phyloP scores from a whole-genome alignment of 2,888 invertebrate species.

The Cryptosula pallasiana region DNA sequence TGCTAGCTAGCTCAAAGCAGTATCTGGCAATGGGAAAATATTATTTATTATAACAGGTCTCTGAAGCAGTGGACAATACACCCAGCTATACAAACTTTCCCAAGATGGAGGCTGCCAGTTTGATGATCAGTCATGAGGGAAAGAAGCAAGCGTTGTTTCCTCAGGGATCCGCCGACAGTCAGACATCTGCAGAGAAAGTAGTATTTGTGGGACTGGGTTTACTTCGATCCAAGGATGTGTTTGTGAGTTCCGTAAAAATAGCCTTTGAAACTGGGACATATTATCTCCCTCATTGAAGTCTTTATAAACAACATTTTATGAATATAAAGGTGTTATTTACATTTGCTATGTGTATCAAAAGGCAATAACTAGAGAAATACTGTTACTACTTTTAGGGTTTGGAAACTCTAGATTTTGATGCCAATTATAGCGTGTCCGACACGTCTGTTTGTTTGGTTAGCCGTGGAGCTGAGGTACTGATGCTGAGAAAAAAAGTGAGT shows the following conservation, averaged over 20 bases:
- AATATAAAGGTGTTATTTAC: too few species aligned
- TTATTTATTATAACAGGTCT: not conserved
- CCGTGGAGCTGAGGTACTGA: slow-evolving; percentile 14
- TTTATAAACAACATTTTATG: too few species aligned
- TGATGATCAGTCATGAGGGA: slow-evolving; percentile 16
- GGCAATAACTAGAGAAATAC: too few species aligned
- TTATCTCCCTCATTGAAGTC: too few species aligned
- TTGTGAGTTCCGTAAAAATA: slow-evolving; percentile 8
- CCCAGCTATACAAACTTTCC: not conserved
- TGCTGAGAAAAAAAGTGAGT: slow-evolving; percentile 3
- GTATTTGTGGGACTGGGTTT: slow-evolving; percentile 9
- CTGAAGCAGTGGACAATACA: not conserved
- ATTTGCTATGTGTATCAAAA: too few species aligned
- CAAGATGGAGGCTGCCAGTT: not conserved
- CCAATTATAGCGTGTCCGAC: slow-evolving; percentile 1
- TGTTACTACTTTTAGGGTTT: slow-evolving; percentile 8
- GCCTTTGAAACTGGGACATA: too few species aligned
- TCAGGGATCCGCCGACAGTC: not conserved
- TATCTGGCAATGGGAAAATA: too few species aligned
- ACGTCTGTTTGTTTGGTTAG: slow-evolving; percentile 15
- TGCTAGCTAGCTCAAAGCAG: too few species aligned
- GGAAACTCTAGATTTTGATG: slow-evolving; percentile 16
- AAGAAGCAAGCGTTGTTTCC: not conserved
- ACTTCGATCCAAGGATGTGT: slow-evolving; percentile 3
- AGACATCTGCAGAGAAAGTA: not conserved